phyloP scores from a whole-genome alignment of 2,797 vertebrate genomes.

The Erethizon dorsatum region DNA sequence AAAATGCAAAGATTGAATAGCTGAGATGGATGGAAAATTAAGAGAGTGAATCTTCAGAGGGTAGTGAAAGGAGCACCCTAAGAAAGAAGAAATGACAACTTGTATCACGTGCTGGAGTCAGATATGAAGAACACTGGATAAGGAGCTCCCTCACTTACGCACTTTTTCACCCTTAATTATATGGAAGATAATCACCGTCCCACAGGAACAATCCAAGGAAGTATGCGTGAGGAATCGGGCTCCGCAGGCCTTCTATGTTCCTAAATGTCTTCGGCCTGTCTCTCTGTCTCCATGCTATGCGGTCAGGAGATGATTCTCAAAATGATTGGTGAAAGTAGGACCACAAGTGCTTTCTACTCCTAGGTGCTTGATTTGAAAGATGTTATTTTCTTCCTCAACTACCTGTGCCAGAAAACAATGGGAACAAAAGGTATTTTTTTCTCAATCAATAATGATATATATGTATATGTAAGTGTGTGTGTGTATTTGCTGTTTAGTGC shows the following conservation, averaged over 20 bases:
- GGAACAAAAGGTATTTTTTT: not conserved
- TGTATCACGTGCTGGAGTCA: not conserved
- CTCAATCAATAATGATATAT: not conserved
- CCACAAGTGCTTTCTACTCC: not conserved
- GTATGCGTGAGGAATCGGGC: accelerated
- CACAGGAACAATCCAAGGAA: not conserved
- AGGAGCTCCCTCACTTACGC: accelerated
- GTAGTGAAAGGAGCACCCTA: not conserved
- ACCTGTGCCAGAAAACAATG: not conserved
- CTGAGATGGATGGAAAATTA: not conserved
- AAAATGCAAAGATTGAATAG: not conserved
- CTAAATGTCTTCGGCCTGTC: not conserved
- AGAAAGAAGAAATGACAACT: not conserved
- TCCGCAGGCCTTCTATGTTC: no score
- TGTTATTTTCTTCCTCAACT: not conserved
- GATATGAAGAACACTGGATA: not conserved
- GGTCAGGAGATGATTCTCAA: not conserved
- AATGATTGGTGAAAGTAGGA: not conserved
- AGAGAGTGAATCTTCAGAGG: not conserved
- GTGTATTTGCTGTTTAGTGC: not conserved
- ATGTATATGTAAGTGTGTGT: not conserved
- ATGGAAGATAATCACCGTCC: not conserved
- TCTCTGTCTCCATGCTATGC: not conserved
- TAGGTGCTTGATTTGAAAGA: not conserved
- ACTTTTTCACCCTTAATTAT: not conserved